phyloP scores from a whole-genome alignment of 2,888 invertebrate genomes.

The Sesia bembeciformis region DNA sequence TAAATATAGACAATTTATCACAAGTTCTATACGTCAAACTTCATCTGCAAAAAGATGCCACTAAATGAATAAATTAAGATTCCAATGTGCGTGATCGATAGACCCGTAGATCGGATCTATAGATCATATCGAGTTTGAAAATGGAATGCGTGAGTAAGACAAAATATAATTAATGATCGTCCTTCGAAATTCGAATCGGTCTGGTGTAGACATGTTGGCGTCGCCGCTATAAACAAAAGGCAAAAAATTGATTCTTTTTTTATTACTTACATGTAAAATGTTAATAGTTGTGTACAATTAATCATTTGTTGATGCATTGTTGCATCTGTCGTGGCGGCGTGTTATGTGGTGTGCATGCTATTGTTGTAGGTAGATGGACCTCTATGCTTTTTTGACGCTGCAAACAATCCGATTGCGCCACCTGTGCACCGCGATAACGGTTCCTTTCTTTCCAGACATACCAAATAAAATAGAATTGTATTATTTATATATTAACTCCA shows the following conservation, averaged over 20 bases:
- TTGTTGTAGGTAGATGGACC: conserved; percentile 42
- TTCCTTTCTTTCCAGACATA: conserved; percentile 21
- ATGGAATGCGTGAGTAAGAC: conserved; percentile 75
- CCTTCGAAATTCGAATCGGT: conserved; percentile 68
- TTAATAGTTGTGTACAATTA: conserved; percentile 58
- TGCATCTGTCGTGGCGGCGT: conserved; percentile 61
- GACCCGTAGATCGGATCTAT: conserved; percentile 70
- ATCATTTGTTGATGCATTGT: conserved; percentile 60
- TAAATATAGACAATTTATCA: conserved; percentile 42
- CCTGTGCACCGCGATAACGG: conserved; percentile 43
- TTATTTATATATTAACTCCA: conserved; percentile 3
- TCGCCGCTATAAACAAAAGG: conserved; percentile 69
- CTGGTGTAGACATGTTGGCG: conserved; percentile 71
- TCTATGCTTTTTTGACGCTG: conserved; percentile 35
- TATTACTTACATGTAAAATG: conserved; percentile 57
- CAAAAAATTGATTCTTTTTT: conserved; percentile 52
- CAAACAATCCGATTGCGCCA: conserved; percentile 45
- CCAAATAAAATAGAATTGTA: conserved; percentile 22
- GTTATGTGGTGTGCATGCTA: conserved; percentile 17
- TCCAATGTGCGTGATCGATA: conserved; percentile 69
- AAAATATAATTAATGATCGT: conserved; percentile 73
- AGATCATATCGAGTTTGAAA: conserved; percentile 70
- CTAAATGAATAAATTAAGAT: conserved; percentile 71
- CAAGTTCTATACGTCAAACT: conserved; percentile 40
- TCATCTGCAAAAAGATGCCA: conserved; percentile 66